Percentiles rank a stretch among this genome's conserved stretches.
Conservation (phyloP, 1,140 invertebrate species). For the Bombus fervidus region DNA sequence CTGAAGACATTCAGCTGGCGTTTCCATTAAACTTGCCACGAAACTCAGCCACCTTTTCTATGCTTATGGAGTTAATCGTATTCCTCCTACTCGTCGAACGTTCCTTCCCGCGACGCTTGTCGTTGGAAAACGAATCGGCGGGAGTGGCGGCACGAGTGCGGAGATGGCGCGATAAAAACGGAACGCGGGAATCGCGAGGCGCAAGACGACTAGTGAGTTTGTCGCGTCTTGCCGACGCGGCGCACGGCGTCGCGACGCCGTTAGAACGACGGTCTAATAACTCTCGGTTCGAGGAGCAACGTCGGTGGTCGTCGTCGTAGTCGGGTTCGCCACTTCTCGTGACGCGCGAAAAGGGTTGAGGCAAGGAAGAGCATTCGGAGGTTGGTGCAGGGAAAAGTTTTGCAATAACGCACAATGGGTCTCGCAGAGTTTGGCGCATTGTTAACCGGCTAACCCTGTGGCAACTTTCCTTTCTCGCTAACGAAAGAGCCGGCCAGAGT, state of each 20-base stretch:
- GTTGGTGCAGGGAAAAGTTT: conserved; percentile 71
- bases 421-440: conserved; percentile 53
- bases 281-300: conserved; percentile 19
- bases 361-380: neutral
- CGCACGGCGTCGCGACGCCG: neutral
- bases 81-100: neutral
- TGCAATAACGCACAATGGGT: conserved; percentile 72
- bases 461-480: conserved; percentile 16
- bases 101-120: neutral
- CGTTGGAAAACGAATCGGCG: neutral
- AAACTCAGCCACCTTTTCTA: no score
- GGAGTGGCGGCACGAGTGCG: no score
- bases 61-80: no score
- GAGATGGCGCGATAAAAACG: conserved; percentile 4
- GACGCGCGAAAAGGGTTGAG: conserved; percentile 1
- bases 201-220: neutral
- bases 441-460: conserved; percentile 61
- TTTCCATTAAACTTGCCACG: no score
- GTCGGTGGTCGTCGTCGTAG: neutral
- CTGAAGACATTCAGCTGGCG: no score
- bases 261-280: conserved; percentile 57
- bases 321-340: neutral
- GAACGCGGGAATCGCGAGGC: neutral
- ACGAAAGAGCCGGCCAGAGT: conserved; percentile 16
- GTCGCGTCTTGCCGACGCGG: neutral